Percentiles rank a stretch among this genome's conserved stretches.
phyloP scores from a whole-genome alignment of 2,888 invertebrate genomes.

The Sinhomidia bicolor region DNA sequence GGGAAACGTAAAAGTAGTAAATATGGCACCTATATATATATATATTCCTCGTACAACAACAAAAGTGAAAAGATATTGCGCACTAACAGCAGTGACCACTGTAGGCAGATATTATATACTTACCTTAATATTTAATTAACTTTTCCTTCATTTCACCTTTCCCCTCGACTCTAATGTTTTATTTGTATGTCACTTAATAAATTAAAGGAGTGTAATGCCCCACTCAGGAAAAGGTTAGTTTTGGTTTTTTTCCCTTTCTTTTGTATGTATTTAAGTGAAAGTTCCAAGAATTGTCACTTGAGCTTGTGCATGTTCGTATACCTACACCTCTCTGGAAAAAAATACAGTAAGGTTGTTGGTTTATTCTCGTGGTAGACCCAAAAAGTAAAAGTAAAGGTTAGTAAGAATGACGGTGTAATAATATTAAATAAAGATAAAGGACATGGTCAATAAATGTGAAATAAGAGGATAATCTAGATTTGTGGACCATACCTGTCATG shows the following conservation, averaged over 20 bases:
- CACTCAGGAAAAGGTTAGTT: too few relatives aligned
- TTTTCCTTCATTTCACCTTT: too few relatives aligned
- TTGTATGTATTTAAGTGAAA: too few relatives aligned
- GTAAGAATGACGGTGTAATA: constrained; percentile 21
- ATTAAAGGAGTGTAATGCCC: constrained; percentile 50
- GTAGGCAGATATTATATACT: too few relatives aligned
- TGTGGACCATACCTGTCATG: constrained; percentile 67
- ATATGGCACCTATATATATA: too few relatives aligned
- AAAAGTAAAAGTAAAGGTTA: neutral
- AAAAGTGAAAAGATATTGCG: too few relatives aligned
- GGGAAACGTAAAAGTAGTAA: neutral
- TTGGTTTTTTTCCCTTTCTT: too few relatives aligned
- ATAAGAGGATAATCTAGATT: constrained; percentile 69
- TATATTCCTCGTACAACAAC: too few relatives aligned
- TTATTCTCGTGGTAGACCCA: neutral
- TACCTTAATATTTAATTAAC: too few relatives aligned
- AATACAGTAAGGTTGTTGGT: neutral
- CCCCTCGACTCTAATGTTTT: too few relatives aligned
- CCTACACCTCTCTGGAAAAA: neutral
- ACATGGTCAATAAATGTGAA: constrained; percentile 68
- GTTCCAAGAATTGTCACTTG: neutral
- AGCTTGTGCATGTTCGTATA: neutral
- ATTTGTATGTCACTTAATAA: constrained; percentile 30
- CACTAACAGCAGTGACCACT: too few relatives aligned
- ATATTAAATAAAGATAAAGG: constrained; percentile 69